phyloP scores from a whole-genome alignment of 2,888 invertebrate species.

The Embidobia sp. region DNA sequence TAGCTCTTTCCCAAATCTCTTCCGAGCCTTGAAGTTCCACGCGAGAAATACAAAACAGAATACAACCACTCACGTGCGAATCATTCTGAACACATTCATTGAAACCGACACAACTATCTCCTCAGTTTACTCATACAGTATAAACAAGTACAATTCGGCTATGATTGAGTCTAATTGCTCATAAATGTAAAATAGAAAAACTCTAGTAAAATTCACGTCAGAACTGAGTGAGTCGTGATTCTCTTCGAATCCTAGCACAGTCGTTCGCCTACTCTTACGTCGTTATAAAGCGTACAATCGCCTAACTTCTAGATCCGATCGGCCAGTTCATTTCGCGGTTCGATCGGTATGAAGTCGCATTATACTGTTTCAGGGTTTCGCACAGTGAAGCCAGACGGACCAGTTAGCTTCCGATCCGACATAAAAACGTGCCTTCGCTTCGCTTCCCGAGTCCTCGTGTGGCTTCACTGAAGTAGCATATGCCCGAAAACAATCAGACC shows the following conservation, averaged over 20 bases:
- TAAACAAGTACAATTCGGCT: slow-evolving; percentile 41
- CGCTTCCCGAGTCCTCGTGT: no score
- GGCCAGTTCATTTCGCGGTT: neutral
- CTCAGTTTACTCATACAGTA: slow-evolving; percentile 21
- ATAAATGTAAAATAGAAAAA: slow-evolving; percentile 46
- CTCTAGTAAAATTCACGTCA: slow-evolving; percentile 37
- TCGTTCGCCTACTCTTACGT: slow-evolving; percentile 45
- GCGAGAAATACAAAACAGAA: slow-evolving; percentile 12
- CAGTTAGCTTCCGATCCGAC: no score
- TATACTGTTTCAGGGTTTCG: neutral
- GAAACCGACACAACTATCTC: slow-evolving; percentile 26
- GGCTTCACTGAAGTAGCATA: neutral
- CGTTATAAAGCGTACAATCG: slow-evolving; percentile 38
- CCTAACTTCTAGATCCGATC: slow-evolving; percentile 30
- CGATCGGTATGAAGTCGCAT: slow-evolving; percentile 21
- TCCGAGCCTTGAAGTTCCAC: slow-evolving; percentile 10
- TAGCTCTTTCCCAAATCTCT: slow-evolving; percentile 1
- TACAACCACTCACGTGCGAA: slow-evolving; percentile 27
- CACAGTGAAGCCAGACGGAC: slow-evolving; percentile 5
- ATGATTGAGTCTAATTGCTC: slow-evolving; percentile 32
- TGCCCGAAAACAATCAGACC: slow-evolving; percentile 22
- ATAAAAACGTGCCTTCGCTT: no score
- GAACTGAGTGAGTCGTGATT: slow-evolving; percentile 40
- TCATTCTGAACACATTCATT: slow-evolving; percentile 32
- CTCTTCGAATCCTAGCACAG: slow-evolving; percentile 40